These are phyloP conservation scores for Sitobion miscanthi DNA, from an alignment of 1,140 invertebrate species.

Conservation along the genomic window DNA sequence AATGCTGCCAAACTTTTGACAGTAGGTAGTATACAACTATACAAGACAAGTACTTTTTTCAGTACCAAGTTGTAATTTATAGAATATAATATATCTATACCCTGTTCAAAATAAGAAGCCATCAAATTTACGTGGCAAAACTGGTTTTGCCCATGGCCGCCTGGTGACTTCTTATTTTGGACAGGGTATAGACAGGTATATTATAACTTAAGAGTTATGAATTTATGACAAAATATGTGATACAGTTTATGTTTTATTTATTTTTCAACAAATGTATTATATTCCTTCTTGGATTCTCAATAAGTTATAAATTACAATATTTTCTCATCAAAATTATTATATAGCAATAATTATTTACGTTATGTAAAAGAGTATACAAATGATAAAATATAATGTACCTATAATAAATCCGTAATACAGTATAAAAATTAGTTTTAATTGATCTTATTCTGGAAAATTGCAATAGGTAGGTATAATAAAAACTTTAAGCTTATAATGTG, in stretches of 20 bases:
- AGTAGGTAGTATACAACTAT: not conserved
- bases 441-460: not conserved
- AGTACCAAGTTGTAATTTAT: not conserved
- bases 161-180: too few relatives aligned
- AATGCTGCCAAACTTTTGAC: not conserved
- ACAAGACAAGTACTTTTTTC: not conserved
- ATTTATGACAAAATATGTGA: not conserved
- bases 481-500: not conserved
- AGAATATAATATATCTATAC: not conserved
- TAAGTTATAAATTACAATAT: constrained; percentile 6
- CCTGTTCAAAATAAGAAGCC: too few relatives aligned
- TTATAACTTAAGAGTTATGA: not conserved
- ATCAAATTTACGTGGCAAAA: too few relatives aligned
- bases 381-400: not conserved
- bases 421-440: not conserved
- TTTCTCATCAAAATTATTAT: not conserved
- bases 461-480: not conserved
- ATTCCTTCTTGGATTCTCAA: not conserved
- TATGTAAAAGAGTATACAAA: not conserved
- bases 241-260: not conserved
- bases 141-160: too few relatives aligned
- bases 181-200: too few relatives aligned
- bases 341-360: not conserved
- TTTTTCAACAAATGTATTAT: not conserved
- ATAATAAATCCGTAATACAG: not conserved